A percentile compares a stretch with the other conserved stretches of the same genome.
Conservation (phyloP, 2,113 vertebrate species). For the Eublepharis macularius region DNA sequence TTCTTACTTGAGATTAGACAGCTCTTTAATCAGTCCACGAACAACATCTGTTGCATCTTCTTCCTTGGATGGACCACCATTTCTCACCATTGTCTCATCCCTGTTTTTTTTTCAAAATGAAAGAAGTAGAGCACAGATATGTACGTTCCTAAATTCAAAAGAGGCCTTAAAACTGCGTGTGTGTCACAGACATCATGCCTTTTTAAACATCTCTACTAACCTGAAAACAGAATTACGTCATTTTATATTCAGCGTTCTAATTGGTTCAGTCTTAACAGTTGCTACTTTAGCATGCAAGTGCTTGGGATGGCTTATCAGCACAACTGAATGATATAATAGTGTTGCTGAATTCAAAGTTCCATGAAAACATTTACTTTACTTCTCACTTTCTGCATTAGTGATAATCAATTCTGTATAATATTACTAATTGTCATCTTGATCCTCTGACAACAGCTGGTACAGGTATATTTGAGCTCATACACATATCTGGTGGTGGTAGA, state of each 20-base stretch:
- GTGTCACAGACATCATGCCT: background rate
- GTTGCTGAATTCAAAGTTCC: too few relatives aligned
- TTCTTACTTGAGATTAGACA: constrained; percentile 86
- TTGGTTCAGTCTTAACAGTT: background rate
- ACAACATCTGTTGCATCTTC: constrained; percentile 80
- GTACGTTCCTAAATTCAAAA: background rate
- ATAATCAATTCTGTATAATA: background rate
- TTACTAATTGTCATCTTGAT: background rate
- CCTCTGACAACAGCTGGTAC: background rate
- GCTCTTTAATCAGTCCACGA: constrained; percentile 81
- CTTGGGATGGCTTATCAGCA: background rate
- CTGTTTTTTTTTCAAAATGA: constrained; percentile 53
- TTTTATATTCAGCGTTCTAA: background rate
- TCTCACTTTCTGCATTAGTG: background rate
- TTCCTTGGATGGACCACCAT: background rate
- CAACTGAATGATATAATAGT: background rate
- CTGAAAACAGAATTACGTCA: background rate
- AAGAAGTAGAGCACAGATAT: too few relatives aligned
- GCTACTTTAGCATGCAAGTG: background rate
- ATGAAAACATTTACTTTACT: background rate
- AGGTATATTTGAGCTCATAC: background rate
- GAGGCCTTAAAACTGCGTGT: background rate
- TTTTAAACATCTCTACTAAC: background rate
- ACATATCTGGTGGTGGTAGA: too few relatives aligned
- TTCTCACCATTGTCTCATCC: constrained; percentile 36